Percentiles rank a stretch among this genome's conserved stretches.
Conservation (phyloP, 2,888 invertebrate species). For the Cephus spinipes region DNA sequence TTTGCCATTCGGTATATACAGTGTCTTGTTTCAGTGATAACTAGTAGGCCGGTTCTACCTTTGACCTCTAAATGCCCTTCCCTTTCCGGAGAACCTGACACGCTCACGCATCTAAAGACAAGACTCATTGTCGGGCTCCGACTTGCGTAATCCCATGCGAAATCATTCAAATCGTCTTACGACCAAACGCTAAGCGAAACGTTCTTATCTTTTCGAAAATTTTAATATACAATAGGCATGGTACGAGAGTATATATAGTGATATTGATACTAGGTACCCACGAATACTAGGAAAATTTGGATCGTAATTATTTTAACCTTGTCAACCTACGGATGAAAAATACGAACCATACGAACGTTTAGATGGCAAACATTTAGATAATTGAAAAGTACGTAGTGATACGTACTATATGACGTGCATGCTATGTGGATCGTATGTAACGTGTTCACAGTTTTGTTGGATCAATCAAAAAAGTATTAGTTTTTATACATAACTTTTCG, state of each 20-base stretch:
- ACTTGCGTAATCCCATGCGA: neutral
- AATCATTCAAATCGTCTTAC: neutral
- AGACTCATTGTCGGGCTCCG: neutral
- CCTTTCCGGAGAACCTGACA: neutral
- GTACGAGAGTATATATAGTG: neutral
- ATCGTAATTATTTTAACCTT: neutral
- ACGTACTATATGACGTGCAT: neutral
- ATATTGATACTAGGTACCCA: neutral
- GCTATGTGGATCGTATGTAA: neutral
- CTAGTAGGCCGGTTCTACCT: neutral
- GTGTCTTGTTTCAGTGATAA: neutral
- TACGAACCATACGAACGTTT: neutral
- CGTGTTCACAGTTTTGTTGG: neutral
- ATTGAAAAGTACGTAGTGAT: neutral
- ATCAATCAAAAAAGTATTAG: neutral
- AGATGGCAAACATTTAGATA: neutral
- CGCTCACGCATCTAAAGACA: neutral
- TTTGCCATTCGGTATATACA: conserved; percentile 66
- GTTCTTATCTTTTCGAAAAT: neutral
- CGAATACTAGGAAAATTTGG: neutral
- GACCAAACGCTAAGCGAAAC: neutral
- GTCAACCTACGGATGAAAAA: neutral
- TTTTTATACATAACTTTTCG: neutral
- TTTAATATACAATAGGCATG: neutral
- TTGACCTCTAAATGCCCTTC: neutral